Base-by-base conservation (phyloP, 1,140 invertebrate genomes). In the Sinonovacula constricta region DNA sequence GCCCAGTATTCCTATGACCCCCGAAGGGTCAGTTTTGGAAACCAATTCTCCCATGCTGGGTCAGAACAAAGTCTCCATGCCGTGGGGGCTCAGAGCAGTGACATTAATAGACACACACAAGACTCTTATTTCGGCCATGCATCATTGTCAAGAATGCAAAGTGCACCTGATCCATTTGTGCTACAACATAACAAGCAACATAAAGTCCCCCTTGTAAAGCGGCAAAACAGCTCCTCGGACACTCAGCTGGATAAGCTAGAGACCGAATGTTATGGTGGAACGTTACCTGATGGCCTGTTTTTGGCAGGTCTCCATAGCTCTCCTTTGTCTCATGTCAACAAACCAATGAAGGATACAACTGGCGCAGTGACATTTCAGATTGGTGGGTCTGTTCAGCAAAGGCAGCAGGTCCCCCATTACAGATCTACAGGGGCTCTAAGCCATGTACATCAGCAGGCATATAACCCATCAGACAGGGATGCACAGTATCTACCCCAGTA, bases 191-290 rank as follows among this genome's bases (percentile, higher is more conserved):
- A 59, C 28, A 36, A 66, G 24, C n/a, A n/a, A 15, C 4, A 57
- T 54, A 45, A 18, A 39, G 1, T 59, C 22, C 78, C 59, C 45
- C 62, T 62, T 51, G 81, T 88, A 76, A 75, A 69, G 28, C 80
- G 88, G 26, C 87, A 91, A 74, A 92, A 91, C 54, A 93, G 93
- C 34, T 92, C 92, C 26, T 95, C 94, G 2, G 94, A 94, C 84
- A 93, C 94, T 1, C 94, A 94, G 74, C 88, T 95, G 65, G 93
- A 94, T 83, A 90, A 93, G 26, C 45, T 75, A 1, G 72, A 59
- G 18, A 39, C 18, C 12, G 68, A 81, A 39, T 12, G 31, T n/a
- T 57, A 75, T 22, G 24, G 31, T 3, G n/a, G n/a, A n/a, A n/a
- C n/a, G n/a, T n/a, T n/a, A n/a, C n/a, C n/a, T n/a, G n/a, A n/a